Evolutionary conservation across 2,113 vertebrate genomes (phyloP), one percentile per base, ranked within the genome.

Genomic region (Anguilla japonica): DNA sequence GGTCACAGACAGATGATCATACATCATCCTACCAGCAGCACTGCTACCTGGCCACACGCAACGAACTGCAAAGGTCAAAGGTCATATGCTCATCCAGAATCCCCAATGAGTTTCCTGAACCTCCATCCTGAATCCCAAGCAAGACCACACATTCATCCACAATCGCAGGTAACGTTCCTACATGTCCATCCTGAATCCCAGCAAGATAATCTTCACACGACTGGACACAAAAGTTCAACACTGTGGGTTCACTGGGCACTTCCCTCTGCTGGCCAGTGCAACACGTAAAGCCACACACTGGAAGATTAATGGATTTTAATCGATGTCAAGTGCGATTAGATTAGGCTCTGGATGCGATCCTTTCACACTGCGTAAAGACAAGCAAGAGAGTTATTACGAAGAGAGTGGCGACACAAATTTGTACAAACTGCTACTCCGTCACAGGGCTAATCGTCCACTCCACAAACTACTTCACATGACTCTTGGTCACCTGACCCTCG

Each of bases 31-130:
- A 14, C 60, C 80, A 26, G 40, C 85, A 53, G 22, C 84, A 87
- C 85, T 84, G 88, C 85, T 82, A 83, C 83, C 15, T 86, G 87
- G 83, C 85, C 88, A 34, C 41, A 86, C 83, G 87, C 83, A 81
- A 81, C 86, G 18, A 0, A 56, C 41, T 46, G n/a, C 1, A 53
- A 14, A 43, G 71, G 39, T 82, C 84, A 57, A 26, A 4, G 3
- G 20, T 26, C 60, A 26, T 20, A 67, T 26, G 60, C 1, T 67
- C 60, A 67, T 67, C 60, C 20, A 22, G 60, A 26, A 67, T 67
- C 22, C 60, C 22, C 3, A 67, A 67, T 67, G 3, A 6, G 60
- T 22, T 67, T 67, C 60, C 60, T 26, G 22, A 20, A 26, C 60
- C 18, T 26, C 26, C 60, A 67, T 26, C 22, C 18, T 67, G 60